Conservation (phyloP, 1,140 invertebrate genomes). For the Drosophila watanabei region DNA sequence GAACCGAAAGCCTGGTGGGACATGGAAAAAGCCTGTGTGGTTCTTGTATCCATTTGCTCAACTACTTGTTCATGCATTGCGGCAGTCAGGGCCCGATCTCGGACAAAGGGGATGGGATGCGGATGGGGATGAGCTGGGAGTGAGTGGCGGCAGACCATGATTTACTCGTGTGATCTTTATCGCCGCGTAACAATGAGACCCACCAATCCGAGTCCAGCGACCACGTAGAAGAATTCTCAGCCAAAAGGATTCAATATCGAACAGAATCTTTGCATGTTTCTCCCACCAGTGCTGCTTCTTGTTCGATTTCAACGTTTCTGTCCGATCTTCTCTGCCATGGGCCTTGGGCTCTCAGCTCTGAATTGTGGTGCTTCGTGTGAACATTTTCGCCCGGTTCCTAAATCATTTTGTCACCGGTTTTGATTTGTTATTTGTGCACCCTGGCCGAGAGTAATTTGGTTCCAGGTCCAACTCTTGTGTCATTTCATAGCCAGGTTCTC, state of each 20-base stretch:
- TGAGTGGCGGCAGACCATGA: constrained; percentile 59
- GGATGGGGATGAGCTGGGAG: constrained; percentile 25
- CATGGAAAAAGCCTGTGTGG: constrained; percentile 25
- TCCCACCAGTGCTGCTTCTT: constrained; percentile 38
- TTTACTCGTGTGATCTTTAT: constrained; percentile 82
- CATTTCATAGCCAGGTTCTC: constrained; percentile 73
- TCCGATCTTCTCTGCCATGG: constrained; percentile 8
- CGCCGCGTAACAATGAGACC: constrained; percentile 69
- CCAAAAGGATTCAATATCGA: constrained; percentile 68
- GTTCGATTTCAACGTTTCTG: constrained; percentile 42
- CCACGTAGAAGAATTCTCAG: constrained; percentile 70
- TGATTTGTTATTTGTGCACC: constrained; percentile 77
- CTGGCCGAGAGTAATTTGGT: constrained; percentile 69
- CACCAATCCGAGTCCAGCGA: constrained; percentile 39
- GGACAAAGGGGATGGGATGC: constrained; percentile 7
- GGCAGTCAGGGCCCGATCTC: constrained; percentile 32
- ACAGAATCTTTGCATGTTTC: constrained; percentile 50
- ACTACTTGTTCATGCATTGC: constrained; percentile 81
- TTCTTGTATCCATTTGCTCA: constrained; percentile 77
- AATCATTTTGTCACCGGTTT: constrained; percentile 84
- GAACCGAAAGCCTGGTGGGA: constrained; percentile 4
- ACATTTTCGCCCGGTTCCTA: constrained; percentile 78
- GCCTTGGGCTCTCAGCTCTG: constrained; percentile 29
- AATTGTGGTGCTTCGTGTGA: constrained; percentile 70
- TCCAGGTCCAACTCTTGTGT: constrained; percentile 28